Percentiles rank a stretch among this genome's conserved stretches.
Conservation (phyloP, 2,888 invertebrate species). For the Acanthoscelides obtectus region DNA sequence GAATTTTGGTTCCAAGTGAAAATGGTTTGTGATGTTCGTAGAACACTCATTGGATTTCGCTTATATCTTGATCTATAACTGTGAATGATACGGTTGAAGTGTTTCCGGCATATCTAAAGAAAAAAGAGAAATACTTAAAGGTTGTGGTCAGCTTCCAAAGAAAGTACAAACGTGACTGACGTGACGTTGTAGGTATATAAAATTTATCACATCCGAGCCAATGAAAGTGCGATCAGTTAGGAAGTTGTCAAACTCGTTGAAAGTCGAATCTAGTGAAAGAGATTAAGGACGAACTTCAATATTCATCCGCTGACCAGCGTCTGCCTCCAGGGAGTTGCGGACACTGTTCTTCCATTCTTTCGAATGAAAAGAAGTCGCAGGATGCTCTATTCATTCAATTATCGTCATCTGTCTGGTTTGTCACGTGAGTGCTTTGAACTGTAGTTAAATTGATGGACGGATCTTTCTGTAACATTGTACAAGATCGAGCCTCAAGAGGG, state of each 20-base stretch:
- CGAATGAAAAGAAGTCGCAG: slow-evolving; percentile 29
- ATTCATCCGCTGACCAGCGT: slow-evolving; percentile 28
- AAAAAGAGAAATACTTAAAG: too few species aligned
- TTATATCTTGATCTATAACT: too few species aligned
- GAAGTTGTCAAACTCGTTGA: slow-evolving; percentile 19
- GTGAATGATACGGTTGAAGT: too few species aligned
- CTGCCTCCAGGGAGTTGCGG: slow-evolving; percentile 36
- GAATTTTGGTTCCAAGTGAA: too few species aligned
- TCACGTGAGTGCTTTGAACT: background rate
- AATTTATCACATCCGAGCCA: slow-evolving; percentile 1
- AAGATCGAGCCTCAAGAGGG: too few species aligned
- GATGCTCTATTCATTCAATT: slow-evolving; percentile 1
- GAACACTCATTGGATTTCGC: too few species aligned
- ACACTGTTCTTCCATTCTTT: slow-evolving; percentile 44
- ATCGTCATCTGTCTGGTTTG: background rate
- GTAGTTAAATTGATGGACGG: too few species aligned
- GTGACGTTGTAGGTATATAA: background rate
- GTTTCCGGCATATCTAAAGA: too few species aligned
- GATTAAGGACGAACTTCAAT: slow-evolving; percentile 18
- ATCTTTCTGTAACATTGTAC: too few species aligned
- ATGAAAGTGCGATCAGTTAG: slow-evolving; percentile 18
- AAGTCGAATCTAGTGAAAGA: slow-evolving; percentile 13
- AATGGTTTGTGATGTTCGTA: too few species aligned
- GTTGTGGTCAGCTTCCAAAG: too few species aligned
- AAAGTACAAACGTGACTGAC: background rate